Evolutionary conservation across 2,888 invertebrate genomes (phyloP).

Genomic region (Harpalus rubripes): DNA sequence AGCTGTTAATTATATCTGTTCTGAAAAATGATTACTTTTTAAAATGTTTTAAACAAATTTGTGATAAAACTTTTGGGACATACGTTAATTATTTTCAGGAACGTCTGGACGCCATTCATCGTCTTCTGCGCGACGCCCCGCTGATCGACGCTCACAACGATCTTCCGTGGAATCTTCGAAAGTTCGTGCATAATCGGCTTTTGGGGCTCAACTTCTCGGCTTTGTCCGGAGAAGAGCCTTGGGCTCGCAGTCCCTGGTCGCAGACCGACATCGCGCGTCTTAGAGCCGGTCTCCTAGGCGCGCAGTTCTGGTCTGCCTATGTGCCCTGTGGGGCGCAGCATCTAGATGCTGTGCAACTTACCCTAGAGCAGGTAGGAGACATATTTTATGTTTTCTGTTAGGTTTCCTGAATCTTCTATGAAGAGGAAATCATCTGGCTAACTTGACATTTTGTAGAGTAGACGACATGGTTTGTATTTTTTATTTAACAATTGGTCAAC

Average conservation of each 20-base stretch:
- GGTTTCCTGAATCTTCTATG: too few relatives aligned
- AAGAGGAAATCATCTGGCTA: too few relatives aligned
- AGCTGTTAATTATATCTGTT: too few relatives aligned
- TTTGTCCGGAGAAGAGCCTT: conserved; percentile 86
- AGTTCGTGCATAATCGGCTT: conserved; percentile 91
- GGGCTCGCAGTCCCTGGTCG: conserved; percentile 93
- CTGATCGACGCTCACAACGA: conserved; percentile 92
- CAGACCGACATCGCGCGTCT: conserved; percentile 95
- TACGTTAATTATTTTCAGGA: conserved; percentile 77
- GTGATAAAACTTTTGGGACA: too few relatives aligned
- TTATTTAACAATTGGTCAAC: too few relatives aligned
- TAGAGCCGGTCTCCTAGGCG: conserved; percentile 90
- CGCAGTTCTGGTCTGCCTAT: conserved; percentile 95
- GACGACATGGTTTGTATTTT: too few relatives aligned
- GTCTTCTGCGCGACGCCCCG: conserved; percentile 84
- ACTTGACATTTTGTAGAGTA: too few relatives aligned
- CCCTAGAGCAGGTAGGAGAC: conserved; percentile 89
- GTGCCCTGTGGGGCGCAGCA: conserved; percentile 92
- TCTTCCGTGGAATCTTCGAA: conserved; percentile 92
- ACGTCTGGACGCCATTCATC: conserved; percentile 83
- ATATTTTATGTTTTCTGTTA: too few relatives aligned
- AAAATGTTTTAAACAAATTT: too few relatives aligned
- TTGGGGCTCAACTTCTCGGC: conserved; percentile 84
- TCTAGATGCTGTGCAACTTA: conserved; percentile 89
- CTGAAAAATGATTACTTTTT: too few relatives aligned